Evolutionary conservation across 2,888 invertebrate genomes (phyloP), one percentile per base, ranked within the genome.

Genomic region (Orthonychiurus folsomi): DNA sequence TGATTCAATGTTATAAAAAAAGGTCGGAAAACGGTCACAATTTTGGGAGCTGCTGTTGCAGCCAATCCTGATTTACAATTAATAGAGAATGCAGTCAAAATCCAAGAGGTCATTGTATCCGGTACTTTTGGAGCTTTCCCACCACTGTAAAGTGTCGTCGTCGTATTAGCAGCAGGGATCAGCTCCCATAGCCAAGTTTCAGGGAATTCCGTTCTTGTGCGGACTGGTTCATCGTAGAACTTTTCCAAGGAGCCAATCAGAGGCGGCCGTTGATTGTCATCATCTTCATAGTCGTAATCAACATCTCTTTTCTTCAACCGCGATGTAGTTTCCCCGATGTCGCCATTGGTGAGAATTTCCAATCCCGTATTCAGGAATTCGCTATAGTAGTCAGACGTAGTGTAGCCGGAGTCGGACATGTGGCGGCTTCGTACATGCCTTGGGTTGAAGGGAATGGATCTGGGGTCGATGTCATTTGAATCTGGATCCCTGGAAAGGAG

Each of bases 101-200:
- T 75, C 80, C 81, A 82, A 1, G 80, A 79, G 0, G 82, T 81
- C 57, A 82, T 80, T 2, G 81, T 80, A 72, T 82, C 81, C 0
- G 82, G 82, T 1, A 62, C 37, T 18, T 25, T 23, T 15, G 25
- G 28, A 2, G 20, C 52, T 1, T 27, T 18, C 2, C 15, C n/a
- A 18, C 27, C 1, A n/a, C n/a, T n/a, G n/a, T n/a, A n/a, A 5
- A 2, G 18, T 25, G 15, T 52, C 64, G 66, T 77, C 77, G 80
- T 80, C 80, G 73, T 78, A 78, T 75, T 76, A 77, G 69, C 80
- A 80, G 61, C 77, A 57, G 28, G 25, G 15, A 56, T 28, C 15
- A 28, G 56, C 3, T 58, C 25, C 62, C 62, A 62, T 1, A 62
- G 47, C 62, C 62, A 62, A 1, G 27, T n/a, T 53, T 62, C 62